phyloP scores from a whole-genome alignment of 2,888 invertebrate genomes.

The Cataglyphis altisquamis region DNA sequence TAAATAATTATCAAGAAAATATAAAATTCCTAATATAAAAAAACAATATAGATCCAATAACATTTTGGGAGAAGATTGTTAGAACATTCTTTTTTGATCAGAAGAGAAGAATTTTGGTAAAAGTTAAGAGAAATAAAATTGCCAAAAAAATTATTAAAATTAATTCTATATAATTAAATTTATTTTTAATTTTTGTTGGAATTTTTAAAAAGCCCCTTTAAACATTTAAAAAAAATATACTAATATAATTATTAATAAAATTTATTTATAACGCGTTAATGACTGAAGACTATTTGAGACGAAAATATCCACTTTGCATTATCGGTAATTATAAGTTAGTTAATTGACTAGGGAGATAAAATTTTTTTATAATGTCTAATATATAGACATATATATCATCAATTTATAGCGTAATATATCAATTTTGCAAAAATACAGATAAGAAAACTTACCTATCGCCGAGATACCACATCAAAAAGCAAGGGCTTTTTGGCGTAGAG shows the following conservation, averaged over 20 bases:
- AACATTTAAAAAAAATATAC: not conserved
- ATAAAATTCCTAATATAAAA: not conserved
- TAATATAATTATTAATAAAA: slow-evolving; percentile 1
- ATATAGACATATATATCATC: not conserved
- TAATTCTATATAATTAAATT: no score
- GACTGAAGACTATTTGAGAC: not conserved
- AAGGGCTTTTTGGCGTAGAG: slow-evolving; percentile 28
- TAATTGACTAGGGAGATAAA: not conserved
- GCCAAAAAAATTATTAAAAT: no score
- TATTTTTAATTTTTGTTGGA: no score
- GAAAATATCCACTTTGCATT: slow-evolving; percentile 11
- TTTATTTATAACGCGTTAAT: not conserved
- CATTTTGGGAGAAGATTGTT: not conserved
- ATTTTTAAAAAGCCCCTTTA: no score
- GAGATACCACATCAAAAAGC: slow-evolving; percentile 53
- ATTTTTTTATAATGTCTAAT: slow-evolving; percentile 13
- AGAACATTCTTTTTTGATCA: not conserved
- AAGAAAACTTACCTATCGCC: slow-evolving; percentile 62
- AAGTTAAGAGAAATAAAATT: no score
- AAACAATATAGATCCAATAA: not conserved
- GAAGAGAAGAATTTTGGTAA: not conserved
- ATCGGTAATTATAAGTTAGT: not conserved
- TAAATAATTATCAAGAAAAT: not conserved
- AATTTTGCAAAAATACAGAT: not conserved
- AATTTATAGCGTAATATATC: not conserved